phyloP scores from a whole-genome alignment of 2,113 vertebrate species.

The Narcine bancroftii region DNA sequence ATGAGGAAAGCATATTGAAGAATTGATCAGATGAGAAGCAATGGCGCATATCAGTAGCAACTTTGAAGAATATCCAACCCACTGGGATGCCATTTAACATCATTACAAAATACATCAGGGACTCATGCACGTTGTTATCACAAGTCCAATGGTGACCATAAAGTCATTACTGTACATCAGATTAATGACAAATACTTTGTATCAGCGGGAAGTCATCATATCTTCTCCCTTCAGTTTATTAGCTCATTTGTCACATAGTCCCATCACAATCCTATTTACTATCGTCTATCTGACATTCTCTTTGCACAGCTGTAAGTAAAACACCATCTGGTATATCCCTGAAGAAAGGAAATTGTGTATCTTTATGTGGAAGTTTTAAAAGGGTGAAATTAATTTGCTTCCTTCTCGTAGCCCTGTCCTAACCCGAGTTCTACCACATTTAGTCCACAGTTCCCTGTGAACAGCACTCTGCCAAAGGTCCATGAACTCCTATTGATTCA shows the following conservation, averaged over 20 bases:
- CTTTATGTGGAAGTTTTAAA: not conserved
- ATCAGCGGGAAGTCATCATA: not conserved
- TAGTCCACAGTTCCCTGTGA: not conserved
- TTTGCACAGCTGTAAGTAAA: not conserved
- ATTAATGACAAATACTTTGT: not conserved
- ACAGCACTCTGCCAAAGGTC: not conserved
- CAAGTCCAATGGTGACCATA: not conserved
- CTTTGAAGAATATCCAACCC: not conserved
- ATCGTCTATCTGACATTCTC: not conserved
- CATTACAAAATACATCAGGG: not conserved
- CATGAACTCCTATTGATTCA: not conserved
- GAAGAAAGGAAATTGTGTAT: not conserved
- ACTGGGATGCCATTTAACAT: not conserved
- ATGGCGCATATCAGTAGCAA: not conserved
- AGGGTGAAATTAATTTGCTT: not conserved
- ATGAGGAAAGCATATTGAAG: not conserved
- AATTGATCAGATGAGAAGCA: not conserved
- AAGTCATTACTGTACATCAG: not conserved
- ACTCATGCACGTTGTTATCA: not conserved
- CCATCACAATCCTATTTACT: not conserved
- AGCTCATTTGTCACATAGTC: not conserved
- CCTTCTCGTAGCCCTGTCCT: not conserved
- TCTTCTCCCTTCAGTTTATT: slow-evolving; percentile 24
- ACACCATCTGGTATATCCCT: slow-evolving; percentile 16
- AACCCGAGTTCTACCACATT: not conserved